phyloP scores from a whole-genome alignment of 2,113 vertebrate genomes.

The Pipa parva region DNA sequence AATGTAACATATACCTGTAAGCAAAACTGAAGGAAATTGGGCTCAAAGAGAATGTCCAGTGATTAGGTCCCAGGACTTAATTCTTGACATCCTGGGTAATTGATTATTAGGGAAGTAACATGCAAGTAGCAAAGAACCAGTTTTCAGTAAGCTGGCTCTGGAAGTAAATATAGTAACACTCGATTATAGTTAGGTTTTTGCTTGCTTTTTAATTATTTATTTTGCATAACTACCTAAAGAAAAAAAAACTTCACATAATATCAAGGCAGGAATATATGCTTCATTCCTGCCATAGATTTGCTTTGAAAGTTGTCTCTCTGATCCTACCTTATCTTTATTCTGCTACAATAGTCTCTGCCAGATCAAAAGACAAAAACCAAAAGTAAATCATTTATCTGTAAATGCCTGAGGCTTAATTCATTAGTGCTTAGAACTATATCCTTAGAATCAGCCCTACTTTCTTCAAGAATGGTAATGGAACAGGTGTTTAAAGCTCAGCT shows the following conservation, averaged over 20 bases:
- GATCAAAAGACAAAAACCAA: slow-evolving; percentile 33
- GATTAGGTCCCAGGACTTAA: too few relatives aligned
- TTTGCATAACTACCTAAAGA: slow-evolving; percentile 27
- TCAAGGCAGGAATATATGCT: slow-evolving; percentile 4
- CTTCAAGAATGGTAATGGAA: slow-evolving; percentile 37
- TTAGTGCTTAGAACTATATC: slow-evolving; percentile 38
- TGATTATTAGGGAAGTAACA: too few relatives aligned
- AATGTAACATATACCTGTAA: too few relatives aligned
- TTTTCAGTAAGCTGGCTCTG: too few relatives aligned
- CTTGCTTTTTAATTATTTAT: too few relatives aligned
- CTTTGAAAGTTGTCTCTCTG: slow-evolving; percentile 29
- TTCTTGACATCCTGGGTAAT: too few relatives aligned
- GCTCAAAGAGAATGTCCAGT: too few relatives aligned
- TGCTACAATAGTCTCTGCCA: slow-evolving; percentile 30
- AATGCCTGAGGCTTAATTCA: slow-evolving; percentile 40
- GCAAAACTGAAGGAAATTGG: too few relatives aligned
- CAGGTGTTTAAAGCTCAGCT: slow-evolving; percentile 34
- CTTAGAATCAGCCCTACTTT: slow-evolving; percentile 26
- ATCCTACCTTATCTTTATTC: slow-evolving; percentile 39
- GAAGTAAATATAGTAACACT: too few relatives aligned
- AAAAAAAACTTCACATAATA: slow-evolving; percentile 11
- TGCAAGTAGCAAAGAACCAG: too few relatives aligned
- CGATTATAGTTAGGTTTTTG: too few relatives aligned
- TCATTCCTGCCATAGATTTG: slow-evolving; percentile 21
- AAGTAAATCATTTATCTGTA: slow-evolving; percentile 42